phyloP scores from a whole-genome alignment of 92 coral and sea anemone species.

The Phenganax marumi region DNA sequence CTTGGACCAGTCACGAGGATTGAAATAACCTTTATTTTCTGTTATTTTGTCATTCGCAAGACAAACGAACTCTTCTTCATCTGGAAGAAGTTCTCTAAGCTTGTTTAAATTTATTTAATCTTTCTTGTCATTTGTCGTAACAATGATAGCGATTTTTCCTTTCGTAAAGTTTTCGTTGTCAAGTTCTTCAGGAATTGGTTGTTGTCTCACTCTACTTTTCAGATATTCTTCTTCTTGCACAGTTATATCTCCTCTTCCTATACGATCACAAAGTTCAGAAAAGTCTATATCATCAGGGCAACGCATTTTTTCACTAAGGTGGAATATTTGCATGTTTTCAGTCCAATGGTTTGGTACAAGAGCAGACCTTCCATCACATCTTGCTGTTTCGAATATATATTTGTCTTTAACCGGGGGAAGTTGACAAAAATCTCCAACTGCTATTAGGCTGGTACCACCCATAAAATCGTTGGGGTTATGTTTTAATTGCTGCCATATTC shows the following conservation, averaged over 20 bases:
- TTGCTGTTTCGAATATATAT: conserved; percentile 20
- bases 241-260: conserved; percentile 14
- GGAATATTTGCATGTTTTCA: conserved; percentile 12
- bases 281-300: conserved; percentile 18
- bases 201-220: neutral
- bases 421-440: conserved; percentile 22
- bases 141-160: conserved; percentile 23
- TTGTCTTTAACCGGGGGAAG: conserved; percentile 18
- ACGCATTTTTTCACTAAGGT: conserved; percentile 7
- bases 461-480: neutral
- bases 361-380: neutral
- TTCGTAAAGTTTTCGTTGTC: conserved; percentile 16
- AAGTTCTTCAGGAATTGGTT: conserved; percentile 26
- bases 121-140: conserved; percentile 25
- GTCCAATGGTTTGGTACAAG: conserved; percentile 13
- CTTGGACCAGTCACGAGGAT: conserved; percentile 11
- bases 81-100: conserved; percentile 16
- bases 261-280: conserved; percentile 26
- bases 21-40: conserved; percentile 14
- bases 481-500: conserved; percentile 11
- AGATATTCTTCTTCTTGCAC: neutral
- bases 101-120: neutral
- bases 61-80: conserved; percentile 12
- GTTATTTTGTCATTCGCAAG: conserved; percentile 20
- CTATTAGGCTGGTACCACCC: conserved; percentile 11